A percentile compares a stretch with the other conserved stretches of the same genome.
phyloP scores from a whole-genome alignment of 2,113 vertebrate species.

The Psammodynastes pulverulentus region DNA sequence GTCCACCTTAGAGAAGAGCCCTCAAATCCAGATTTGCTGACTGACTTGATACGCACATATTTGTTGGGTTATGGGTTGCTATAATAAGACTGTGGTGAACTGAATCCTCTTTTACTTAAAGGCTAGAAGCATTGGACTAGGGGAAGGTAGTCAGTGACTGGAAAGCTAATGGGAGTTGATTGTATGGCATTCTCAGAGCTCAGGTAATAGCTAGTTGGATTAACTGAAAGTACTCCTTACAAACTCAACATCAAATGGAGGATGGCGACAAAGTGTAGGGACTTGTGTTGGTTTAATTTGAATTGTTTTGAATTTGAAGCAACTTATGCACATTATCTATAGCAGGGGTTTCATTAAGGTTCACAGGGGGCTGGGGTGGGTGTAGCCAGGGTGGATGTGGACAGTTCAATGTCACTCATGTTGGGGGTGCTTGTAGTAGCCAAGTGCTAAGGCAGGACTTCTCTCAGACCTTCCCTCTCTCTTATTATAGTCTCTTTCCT shows the following conservation, averaged over 20 bases:
- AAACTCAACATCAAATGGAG: neutral
- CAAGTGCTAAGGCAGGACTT: too few species aligned
- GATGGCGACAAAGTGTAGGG: neutral
- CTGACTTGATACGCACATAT: neutral
- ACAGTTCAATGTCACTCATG: too few species aligned
- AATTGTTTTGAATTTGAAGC: neutral
- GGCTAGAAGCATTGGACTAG: neutral
- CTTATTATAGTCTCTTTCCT: too few species aligned
- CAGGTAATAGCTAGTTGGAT: neutral
- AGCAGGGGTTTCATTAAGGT: too few species aligned
- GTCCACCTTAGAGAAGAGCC: neutral
- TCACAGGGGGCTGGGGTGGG: too few species aligned
- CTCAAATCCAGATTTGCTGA: neutral
- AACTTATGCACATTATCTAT: neutral
- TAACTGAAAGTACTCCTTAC: neutral
- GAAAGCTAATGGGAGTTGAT: neutral
- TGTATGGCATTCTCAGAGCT: neutral
- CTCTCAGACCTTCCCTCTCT: too few species aligned
- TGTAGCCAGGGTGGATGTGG: too few species aligned
- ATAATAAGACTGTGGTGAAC: neutral
- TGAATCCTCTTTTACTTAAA: neutral
- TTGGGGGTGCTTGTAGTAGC: too few species aligned
- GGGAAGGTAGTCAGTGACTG: neutral
- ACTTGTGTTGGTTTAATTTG: neutral
- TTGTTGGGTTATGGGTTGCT: neutral